Evolutionary conservation across 2,888 invertebrate species (phyloP), one percentile per base, ranked within the genome.

Genomic region (Pseudococcus longispinus): DNA sequence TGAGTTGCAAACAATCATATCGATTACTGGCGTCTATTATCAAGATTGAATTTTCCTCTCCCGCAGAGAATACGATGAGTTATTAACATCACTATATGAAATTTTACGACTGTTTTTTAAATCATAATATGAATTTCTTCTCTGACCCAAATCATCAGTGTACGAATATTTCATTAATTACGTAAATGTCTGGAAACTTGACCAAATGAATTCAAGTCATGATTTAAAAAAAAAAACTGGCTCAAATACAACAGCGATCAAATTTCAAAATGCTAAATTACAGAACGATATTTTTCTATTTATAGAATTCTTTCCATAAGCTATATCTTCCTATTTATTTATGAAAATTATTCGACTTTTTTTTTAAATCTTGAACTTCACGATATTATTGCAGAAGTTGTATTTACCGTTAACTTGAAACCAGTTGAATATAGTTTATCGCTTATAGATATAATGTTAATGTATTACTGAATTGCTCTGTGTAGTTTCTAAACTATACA

Each of bases 381-480:
- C 77, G 42, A 80, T 37, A 80, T 80, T 37, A 42, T 80, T 42
- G 77, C 42, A 42, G 77, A 80, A 80, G 77, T 80, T 80, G 77
- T 80, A 70, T 80, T 80, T 80, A 80, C 77, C 42, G 77, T 80
- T 80, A 80, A 60, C 37, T 37, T 46, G 18, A 42, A 80, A 80
- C 77, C 42, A 80, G 77, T 80, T 23, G 20, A 80, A 80, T 42
- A 42, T 42, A 42, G 42, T 80, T 42, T 80, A 42, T 80, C 18
- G 42, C n/a, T 11, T 37, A 42, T 42, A 80, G 77, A 20, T 80
- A n/a, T 80, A 42, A 23, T 80, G 42, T 80, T 42, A n/a, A 37
- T 42, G 20, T 42, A 29, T 42, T 15, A 42, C 23, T 80, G 77
- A 42, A 42, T 80, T 42, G 42, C 77, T 37, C n/a, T 80, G 20